A percentile compares a stretch with the other conserved stretches of the same genome.
phyloP scores from a whole-genome alignment of 2,888 invertebrate species.

The Crossocerus cetratus region DNA sequence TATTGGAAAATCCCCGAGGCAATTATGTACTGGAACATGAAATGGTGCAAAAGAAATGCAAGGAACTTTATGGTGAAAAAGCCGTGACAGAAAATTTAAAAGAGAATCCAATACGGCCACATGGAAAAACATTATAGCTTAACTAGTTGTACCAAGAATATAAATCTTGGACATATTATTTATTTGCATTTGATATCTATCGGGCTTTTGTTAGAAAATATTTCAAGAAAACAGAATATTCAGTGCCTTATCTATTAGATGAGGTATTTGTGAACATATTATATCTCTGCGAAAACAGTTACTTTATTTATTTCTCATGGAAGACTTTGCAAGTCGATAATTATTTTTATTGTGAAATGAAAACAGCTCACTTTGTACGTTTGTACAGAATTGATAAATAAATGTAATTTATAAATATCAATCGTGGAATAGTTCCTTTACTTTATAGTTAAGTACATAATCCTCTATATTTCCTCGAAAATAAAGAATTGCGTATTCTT shows the following conservation, averaged over 20 bases:
- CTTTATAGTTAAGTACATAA: too few relatives aligned
- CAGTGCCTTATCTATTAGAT: too few relatives aligned
- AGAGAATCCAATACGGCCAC: conserved; percentile 30
- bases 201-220: background rate
- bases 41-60: conserved; percentile 45
- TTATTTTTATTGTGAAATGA: conserved; percentile 3
- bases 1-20: conserved; percentile 85
- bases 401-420: too few relatives aligned
- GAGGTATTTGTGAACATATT: background rate
- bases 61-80: conserved; percentile 27
- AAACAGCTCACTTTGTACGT: background rate
- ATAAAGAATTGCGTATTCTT: too few relatives aligned
- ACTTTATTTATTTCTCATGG: conserved; percentile 32
- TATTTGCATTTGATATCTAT: conserved; percentile 21
- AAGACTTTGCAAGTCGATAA: conserved; percentile 24
- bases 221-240: too few relatives aligned
- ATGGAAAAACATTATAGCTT: conserved; percentile 45
- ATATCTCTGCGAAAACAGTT: conserved; percentile 9
- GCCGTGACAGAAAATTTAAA: conserved; percentile 30
- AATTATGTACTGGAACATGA: conserved; percentile 47
- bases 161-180: conserved; percentile 30
- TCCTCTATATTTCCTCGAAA: too few relatives aligned
- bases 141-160: conserved; percentile 28
- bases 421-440: too few relatives aligned
- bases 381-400: too few relatives aligned